Base-by-base conservation (phyloP, 2,888 invertebrate species). In the Amphipoea lucens region DNA sequence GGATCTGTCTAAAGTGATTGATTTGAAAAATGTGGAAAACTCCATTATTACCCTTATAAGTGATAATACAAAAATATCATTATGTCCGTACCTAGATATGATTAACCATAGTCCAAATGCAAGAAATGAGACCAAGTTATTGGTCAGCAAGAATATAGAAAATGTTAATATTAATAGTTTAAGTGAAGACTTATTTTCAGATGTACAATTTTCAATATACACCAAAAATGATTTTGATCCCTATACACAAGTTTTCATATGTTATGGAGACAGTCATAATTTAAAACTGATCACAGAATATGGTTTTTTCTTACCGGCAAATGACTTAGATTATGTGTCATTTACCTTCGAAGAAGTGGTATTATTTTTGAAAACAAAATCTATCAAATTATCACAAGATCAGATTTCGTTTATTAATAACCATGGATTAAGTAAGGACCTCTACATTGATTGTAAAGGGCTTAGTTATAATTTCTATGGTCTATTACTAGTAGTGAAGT, bases 31-130 rank as follows among this genome's bases (percentile, higher is more conserved):
- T 74, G 93, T 96, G 72, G 91, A 97, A 54, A 92, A 93, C 81
- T 91, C 96, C 40, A 90, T 96, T 45, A 91, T 95, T 51, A 92
- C 91, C 84, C 83, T 97, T 54, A 93, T 98, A 80, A 95, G 94
- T 85, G 98, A 98, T 93, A 97, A 97, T 87, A 97, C 97, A 48
- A 97, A 97, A 86, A 97, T 98, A 95, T 99, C 99, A 9, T 94
- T 99, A 72, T 99, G 98, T 83, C 99, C 99, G 0, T 98, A 98
- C 93, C 96, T 99, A 81, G 99, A 99, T 94, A 97, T 99, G 96
- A 98, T 99, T 84, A 99, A 99, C 96, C 99, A 99, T 92, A 98
- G 98, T 77, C 97, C 97, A 82, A 91, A 95, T 77, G 97, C 97
- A 6, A 95, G 95, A 83, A 98, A 98, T 87, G 96, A 96, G 91